Percentiles rank a stretch among this genome's conserved stretches.
Evolutionary conservation across 2,888 invertebrate genomes (phyloP).

Genomic region (Deilephila elpenor): DNA sequence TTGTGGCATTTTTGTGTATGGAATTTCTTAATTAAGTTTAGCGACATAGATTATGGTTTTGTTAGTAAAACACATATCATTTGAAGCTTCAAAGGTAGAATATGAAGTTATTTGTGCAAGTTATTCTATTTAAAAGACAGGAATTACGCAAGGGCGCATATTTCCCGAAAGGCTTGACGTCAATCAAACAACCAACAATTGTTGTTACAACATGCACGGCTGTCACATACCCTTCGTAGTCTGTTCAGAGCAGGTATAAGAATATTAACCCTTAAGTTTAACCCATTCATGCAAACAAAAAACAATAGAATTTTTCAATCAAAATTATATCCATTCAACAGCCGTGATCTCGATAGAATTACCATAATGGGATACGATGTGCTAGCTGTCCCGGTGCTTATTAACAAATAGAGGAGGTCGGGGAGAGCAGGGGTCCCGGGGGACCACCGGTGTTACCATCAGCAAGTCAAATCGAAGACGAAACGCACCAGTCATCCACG

Average conservation of each 20-base stretch:
- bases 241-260: too few species aligned
- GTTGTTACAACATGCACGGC: too few species aligned
- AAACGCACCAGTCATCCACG: conserved; percentile 66
- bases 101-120: too few species aligned
- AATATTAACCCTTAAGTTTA: too few species aligned
- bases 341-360: conserved; percentile 47
- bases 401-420: conserved; percentile 71
- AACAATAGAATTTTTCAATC: conserved; percentile 27
- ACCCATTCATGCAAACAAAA: not conserved
- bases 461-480: conserved; percentile 70
- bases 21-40: not conserved
- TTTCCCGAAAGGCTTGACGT: too few species aligned
- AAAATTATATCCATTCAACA: conserved; percentile 33
- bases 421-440: conserved; percentile 46
- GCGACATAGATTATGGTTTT: too few species aligned
- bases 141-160: too few species aligned
- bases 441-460: conserved; percentile 76
- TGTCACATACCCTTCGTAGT: too few species aligned
- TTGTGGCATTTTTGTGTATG: not conserved
- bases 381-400: conserved; percentile 52
- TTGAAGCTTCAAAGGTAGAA: too few species aligned
- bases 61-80: too few species aligned
- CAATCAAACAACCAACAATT: too few species aligned
- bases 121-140: too few species aligned
- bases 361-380: conserved; percentile 49